Conservation (phyloP, 2,113 vertebrate species). For the Stomatorhinus ivindoensis region DNA sequence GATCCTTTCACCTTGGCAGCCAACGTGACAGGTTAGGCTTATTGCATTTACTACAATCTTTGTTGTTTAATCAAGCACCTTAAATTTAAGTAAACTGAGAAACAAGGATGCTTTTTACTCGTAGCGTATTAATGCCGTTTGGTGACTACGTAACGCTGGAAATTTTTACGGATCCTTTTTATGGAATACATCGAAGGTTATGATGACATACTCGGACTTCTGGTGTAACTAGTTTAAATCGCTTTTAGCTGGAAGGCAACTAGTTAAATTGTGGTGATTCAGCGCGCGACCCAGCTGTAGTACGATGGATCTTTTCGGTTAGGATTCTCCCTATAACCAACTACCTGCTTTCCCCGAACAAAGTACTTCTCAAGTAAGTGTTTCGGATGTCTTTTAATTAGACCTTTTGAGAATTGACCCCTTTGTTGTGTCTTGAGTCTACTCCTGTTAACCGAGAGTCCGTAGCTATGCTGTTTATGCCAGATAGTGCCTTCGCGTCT, state of each 20-base stretch:
- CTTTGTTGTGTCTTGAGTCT: not conserved
- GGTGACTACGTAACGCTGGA: not conserved
- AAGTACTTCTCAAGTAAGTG: not conserved
- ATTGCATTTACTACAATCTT: not conserved
- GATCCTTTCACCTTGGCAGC: not conserved
- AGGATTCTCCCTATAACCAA: not conserved
- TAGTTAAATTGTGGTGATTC: not conserved
- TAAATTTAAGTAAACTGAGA: not conserved
- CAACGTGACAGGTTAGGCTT: slow-evolving; percentile 4
- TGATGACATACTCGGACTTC: not conserved
- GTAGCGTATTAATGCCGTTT: not conserved
- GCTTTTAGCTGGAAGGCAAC: not conserved
- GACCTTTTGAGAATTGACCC: not conserved
- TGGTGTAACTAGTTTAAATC: not conserved
- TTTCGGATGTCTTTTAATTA: not conserved
- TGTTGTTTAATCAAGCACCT: not conserved
- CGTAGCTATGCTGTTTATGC: not conserved
- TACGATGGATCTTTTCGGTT: not conserved
- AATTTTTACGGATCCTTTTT: not conserved
- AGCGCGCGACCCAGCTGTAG: not conserved
- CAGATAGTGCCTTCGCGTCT: not conserved
- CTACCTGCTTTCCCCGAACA: not conserved
- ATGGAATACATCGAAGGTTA: not conserved
- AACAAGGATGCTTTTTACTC: not conserved
- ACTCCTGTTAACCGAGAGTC: not conserved